These are phyloP conservation scores for Nymphalis urticae DNA, from an alignment of 2,888 invertebrate genomes.

Conservation along the genomic window DNA sequence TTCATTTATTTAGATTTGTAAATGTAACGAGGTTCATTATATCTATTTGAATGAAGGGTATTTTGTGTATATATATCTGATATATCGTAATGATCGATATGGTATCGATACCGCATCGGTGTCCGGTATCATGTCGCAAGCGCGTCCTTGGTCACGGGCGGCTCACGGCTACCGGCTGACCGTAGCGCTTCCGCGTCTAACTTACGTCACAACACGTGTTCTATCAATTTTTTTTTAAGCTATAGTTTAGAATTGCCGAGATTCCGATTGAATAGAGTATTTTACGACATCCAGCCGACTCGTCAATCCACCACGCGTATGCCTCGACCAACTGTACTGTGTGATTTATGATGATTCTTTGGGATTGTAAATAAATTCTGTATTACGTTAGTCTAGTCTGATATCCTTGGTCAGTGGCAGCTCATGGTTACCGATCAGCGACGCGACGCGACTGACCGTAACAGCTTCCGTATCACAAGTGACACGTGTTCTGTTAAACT, in stretches of 20 bases:
- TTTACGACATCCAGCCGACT: no score
- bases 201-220: slow-evolving; percentile 52
- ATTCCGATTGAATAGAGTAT: no score
- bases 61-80: neutral
- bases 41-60: neutral
- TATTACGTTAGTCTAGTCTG: no score
- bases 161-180: slow-evolving; percentile 51
- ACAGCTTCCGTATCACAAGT: slow-evolving; percentile 65
- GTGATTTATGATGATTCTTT: no score
- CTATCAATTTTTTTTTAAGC: slow-evolving; percentile 12
- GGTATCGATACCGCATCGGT: slow-evolving; percentile 53
- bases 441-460: slow-evolving; percentile 56
- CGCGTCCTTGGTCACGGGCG: slow-evolving; percentile 65
- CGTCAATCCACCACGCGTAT: no score
- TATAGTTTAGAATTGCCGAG: neutral
- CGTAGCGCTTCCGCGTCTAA: slow-evolving; percentile 63
- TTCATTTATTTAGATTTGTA: no score
- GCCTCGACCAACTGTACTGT: no score
- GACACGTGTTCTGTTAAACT: slow-evolving; percentile 29
- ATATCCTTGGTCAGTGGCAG: slow-evolving; percentile 30
- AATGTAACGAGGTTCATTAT: neutral
- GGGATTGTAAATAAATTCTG: no score
- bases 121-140: slow-evolving; percentile 55
- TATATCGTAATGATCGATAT: slow-evolving; percentile 28
- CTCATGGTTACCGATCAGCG: slow-evolving; percentile 27